Percentiles rank a stretch among this genome's conserved stretches.
Evolutionary conservation across 2,888 invertebrate genomes (phyloP).

Genomic region (Apamea monoglypha): DNA sequence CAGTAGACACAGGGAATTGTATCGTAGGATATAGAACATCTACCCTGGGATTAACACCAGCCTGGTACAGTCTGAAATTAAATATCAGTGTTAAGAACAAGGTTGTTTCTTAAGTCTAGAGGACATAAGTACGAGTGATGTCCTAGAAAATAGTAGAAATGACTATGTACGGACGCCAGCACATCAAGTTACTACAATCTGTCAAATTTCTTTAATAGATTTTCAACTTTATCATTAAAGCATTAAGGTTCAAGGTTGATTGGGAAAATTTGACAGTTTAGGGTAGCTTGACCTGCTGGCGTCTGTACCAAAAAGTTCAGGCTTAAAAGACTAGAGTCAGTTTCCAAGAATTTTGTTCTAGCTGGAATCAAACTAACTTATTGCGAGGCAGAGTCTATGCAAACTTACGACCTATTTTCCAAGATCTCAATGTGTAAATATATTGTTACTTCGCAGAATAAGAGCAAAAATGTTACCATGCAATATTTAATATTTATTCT

Average conservation of each 20-base stretch:
- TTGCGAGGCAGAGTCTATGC: background rate
- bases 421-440: background rate
- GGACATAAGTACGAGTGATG: slow-evolving; percentile 1
- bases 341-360: slow-evolving; percentile 9
- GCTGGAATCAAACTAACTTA: background rate
- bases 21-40: slow-evolving; percentile 93
- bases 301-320: background rate
- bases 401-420: background rate
- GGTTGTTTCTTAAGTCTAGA: slow-evolving; percentile 32
- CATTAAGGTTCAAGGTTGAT: too few species aligned
- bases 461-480: background rate
- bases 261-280: too few species aligned
- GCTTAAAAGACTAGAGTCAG: background rate
- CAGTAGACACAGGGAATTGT: slow-evolving; percentile 94
- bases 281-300: too few species aligned
- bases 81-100: slow-evolving; percentile 31
- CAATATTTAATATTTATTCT: background rate
- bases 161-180: too few species aligned
- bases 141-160: slow-evolving; percentile 2
- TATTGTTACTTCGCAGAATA: background rate
- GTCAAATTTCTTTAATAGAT: too few species aligned
- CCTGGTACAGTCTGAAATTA: slow-evolving; percentile 91
- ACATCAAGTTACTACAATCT: too few species aligned
- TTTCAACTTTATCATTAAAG: too few species aligned
- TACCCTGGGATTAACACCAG: slow-evolving; percentile 93